phyloP scores from a whole-genome alignment of 2,797 vertebrate genomes.

The Sphaeramia orbicularis region DNA sequence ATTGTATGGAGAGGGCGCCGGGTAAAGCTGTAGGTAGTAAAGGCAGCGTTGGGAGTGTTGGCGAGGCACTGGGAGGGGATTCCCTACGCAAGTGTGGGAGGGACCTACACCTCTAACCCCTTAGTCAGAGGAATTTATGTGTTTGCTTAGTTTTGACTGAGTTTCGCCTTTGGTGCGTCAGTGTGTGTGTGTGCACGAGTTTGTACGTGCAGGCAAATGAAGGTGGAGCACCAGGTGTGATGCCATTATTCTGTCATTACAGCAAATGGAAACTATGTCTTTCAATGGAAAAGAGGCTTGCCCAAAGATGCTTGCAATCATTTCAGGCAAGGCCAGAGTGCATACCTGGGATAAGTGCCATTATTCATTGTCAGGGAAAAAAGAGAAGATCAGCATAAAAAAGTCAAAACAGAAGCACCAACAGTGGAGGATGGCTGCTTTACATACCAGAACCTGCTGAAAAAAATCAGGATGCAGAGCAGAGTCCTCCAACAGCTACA shows the following conservation, averaged over 20 bases:
- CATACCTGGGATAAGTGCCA: slow-evolving; percentile 65
- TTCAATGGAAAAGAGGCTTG: slow-evolving; percentile 76
- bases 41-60: slow-evolving; percentile 23
- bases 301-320: slow-evolving; percentile 59
- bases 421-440: slow-evolving; percentile 1
- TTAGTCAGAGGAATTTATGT: slow-evolving; percentile 71
- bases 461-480: slow-evolving; percentile 6
- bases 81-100: slow-evolving; percentile 66
- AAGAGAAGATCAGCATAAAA: slow-evolving; percentile 11
- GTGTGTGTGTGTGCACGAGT: slow-evolving; percentile 34
- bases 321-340: slow-evolving; percentile 53
- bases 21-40: slow-evolving; percentile 14
- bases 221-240: slow-evolving; percentile 78
- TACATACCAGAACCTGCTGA: slow-evolving; percentile 20
- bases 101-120: slow-evolving; percentile 48
- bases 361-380: slow-evolving; percentile 43
- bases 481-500: slow-evolving; percentile 6
- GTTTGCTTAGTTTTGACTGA: slow-evolving; percentile 65
- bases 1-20: slow-evolving; percentile 40
- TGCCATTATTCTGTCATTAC: slow-evolving; percentile 76
- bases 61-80: slow-evolving; percentile 48
- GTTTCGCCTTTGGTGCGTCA: slow-evolving; percentile 47
- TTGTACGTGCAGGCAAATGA: slow-evolving; percentile 46
- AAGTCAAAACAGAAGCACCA: slow-evolving; percentile 37
- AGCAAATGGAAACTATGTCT: slow-evolving; percentile 81